Base-by-base conservation (phyloP, 2,113 vertebrate genomes). In the Nesospiza acunhae region DNA sequence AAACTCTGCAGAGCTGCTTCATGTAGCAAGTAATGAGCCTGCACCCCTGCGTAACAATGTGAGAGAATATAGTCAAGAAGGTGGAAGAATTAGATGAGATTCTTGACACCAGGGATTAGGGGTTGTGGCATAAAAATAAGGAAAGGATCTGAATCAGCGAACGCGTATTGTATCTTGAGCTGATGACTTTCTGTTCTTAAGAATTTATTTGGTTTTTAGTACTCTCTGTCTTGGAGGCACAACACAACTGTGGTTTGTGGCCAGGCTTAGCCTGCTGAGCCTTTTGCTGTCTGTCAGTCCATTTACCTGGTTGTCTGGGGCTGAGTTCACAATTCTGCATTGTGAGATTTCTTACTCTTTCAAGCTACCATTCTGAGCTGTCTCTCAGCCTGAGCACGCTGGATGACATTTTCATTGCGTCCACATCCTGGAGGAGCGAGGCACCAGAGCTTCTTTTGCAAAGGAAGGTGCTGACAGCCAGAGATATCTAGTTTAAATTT, bases 31-130 rank as follows among this genome's bases (percentile, higher is more conserved):
- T 84, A 82, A 90, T 83, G 94, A 95, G 79, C 52, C 62, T 56
- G 41, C 58, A 24, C 84, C 70, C 16, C 81, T 37, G 58, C 27
- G 60, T 77, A 89, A 80, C 78, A 64, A 26, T 5, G 59, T 35
- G 23, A 47, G 60, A 53, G 27, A 56, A 81, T 47, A 67, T 88
- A 95, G 85, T 83, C 78, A 72, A 59, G 91, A 53, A 91, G 60
- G 89, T 69, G 35, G 84, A 94, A 93, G 87, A 92, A 94, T 91
- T 79, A 87, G 87, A 96, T 94, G 96, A 93, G 94, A 79, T 93
- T 96, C 95, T 93, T 96, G 81, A 94, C 97, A 95, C 73, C 47
- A 60, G 89, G 88, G 96, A 86, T 95, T 78, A 88, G 93, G 56
- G 87, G 89, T 84, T 68, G 81, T 46, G 53, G 47, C 77, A 90